phyloP scores from a whole-genome alignment of 2,113 vertebrate species.

The Microcebus jonahi region DNA sequence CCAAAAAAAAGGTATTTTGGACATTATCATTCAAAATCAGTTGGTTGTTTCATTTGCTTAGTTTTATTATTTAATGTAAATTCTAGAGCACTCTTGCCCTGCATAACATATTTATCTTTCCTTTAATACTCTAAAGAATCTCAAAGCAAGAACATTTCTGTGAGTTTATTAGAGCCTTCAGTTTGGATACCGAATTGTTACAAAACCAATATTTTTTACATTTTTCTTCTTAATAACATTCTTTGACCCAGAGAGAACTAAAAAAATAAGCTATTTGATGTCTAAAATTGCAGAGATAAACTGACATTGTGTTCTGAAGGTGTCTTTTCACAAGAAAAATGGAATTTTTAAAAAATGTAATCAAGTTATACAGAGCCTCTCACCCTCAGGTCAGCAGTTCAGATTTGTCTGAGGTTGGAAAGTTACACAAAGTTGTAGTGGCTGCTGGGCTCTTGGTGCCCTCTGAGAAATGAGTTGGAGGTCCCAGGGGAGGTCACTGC shows the following conservation, averaged over 20 bases:
- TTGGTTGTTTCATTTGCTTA: slow-evolving; percentile 49
- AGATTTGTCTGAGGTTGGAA: slow-evolving; percentile 67
- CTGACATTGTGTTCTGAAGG: slow-evolving; percentile 70
- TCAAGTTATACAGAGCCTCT: slow-evolving; percentile 79
- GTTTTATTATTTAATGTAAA: slow-evolving; percentile 67
- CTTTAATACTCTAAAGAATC: slow-evolving; percentile 56
- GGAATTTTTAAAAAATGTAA: slow-evolving; percentile 67
- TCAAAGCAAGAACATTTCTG: slow-evolving; percentile 49
- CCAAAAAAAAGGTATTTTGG: background rate
- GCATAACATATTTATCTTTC: slow-evolving; percentile 47
- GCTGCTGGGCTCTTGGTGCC: slow-evolving; percentile 12
- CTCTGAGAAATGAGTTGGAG: slow-evolving; percentile 69
- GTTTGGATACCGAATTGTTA: slow-evolving; percentile 62
- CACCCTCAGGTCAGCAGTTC: slow-evolving; percentile 78
- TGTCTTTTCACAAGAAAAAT: slow-evolving; percentile 78
- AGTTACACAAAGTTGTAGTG: slow-evolving; percentile 57
- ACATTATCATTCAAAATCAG: slow-evolving; percentile 49
- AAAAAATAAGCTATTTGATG: slow-evolving; percentile 78
- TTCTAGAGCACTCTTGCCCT: slow-evolving; percentile 11
- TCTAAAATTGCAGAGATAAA: slow-evolving; percentile 79
- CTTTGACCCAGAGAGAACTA: slow-evolving; percentile 77
- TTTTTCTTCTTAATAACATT: slow-evolving; percentile 83
- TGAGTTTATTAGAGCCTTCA: slow-evolving; percentile 75
- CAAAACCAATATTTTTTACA: slow-evolving; percentile 81
- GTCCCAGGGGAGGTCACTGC: slow-evolving; percentile 51